Evolutionary conservation across 2,888 invertebrate species (phyloP).

Genomic region (Selenia dentaria): DNA sequence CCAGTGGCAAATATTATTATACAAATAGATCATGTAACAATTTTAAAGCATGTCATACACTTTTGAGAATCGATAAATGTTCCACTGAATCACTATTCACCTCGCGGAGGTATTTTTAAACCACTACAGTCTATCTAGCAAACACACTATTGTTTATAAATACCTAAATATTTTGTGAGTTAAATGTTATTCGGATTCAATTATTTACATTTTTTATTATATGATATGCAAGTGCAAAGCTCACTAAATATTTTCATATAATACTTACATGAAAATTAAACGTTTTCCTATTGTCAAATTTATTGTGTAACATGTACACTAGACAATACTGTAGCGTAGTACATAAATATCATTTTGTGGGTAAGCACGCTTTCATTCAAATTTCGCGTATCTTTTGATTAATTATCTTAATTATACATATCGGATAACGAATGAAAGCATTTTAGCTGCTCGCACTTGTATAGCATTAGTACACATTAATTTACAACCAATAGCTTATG

Average conservation of each 20-base stretch:
- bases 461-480: slow-evolving; percentile 74
- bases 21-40: slow-evolving; percentile 28
- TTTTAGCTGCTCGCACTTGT: slow-evolving; percentile 82
- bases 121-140: slow-evolving; percentile 33
- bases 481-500: slow-evolving; percentile 69
- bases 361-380: slow-evolving; percentile 14
- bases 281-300: slow-evolving; percentile 57
- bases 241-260: slow-evolving; percentile 71
- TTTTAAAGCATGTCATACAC: slow-evolving; percentile 14
- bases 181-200: slow-evolving; percentile 55
- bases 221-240: slow-evolving; percentile 85
- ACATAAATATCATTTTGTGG: too few species aligned
- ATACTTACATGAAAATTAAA: slow-evolving; percentile 53
- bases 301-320: slow-evolving; percentile 64
- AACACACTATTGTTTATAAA: slow-evolving; percentile 34
- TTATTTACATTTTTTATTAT: slow-evolving; percentile 70
- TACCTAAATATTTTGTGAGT: slow-evolving; percentile 42
- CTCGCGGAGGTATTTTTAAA: slow-evolving; percentile 24
- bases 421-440: slow-evolving; percentile 66
- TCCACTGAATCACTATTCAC: slow-evolving; percentile 19
- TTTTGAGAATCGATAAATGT: slow-evolving; percentile 8
- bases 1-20: slow-evolving; percentile 26
- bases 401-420: slow-evolving; percentile 38
- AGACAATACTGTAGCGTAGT: slow-evolving; percentile 53
- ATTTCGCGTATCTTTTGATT: slow-evolving; percentile 11